These are phyloP conservation scores for Xanthorhoe spadicearia DNA, from an alignment of 2,888 invertebrate genomes.

Conservation along the genomic window DNA sequence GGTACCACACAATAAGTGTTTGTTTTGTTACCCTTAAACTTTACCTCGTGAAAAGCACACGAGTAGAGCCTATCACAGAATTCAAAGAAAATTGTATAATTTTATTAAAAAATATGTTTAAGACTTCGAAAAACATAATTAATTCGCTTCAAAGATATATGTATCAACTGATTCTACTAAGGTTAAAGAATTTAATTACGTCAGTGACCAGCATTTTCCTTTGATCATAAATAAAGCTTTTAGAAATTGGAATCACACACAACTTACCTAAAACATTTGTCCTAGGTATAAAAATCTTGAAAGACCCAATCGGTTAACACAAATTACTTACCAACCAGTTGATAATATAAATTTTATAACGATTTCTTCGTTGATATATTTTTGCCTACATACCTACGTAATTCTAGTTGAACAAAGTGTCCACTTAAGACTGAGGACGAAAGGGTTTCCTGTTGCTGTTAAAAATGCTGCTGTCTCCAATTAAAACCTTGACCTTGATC, in stretches of 20 bases:
- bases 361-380: neutral
- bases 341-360: neutral
- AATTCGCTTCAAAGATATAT: no score
- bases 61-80: no score
- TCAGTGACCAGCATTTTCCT: neutral
- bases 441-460: neutral
- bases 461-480: neutral
- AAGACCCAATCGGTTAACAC: neutral
- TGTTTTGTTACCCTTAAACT: no score
- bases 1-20: no score
- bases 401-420: neutral
- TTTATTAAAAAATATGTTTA: no score
- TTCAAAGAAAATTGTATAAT: no score
- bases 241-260: neutral
- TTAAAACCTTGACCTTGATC: no score
- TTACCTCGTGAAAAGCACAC: no score
- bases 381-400: neutral
- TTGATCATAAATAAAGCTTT: neutral
- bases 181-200: no score
- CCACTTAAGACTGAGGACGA: neutral
- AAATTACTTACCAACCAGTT: conserved; percentile 2
- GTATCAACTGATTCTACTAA: no score
- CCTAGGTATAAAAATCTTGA: neutral
- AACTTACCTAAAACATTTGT: neutral
- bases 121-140: no score